phyloP scores from a whole-genome alignment of 2,113 vertebrate species.

The Phrynosoma platyrhinos region DNA sequence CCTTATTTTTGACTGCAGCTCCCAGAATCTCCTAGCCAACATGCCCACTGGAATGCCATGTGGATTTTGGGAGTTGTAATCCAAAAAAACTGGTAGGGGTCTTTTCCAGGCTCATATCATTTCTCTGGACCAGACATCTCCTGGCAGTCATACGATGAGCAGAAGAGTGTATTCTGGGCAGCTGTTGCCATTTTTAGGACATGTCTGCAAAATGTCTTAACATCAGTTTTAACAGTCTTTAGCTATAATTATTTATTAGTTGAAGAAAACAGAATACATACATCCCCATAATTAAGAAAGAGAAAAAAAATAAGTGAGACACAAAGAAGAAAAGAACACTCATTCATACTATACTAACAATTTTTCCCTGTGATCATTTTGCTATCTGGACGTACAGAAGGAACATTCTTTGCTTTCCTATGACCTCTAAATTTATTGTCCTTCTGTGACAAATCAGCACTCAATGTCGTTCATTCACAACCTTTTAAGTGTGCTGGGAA shows the following conservation, averaged over 20 bases:
- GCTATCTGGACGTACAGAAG: constrained; percentile 70
- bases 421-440: constrained; percentile 78
- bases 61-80: neutral
- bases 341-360: neutral
- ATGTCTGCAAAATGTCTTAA: constrained; percentile 58
- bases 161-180: neutral
- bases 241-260: constrained; percentile 70
- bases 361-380: constrained; percentile 75
- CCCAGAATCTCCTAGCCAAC: neutral
- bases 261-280: constrained; percentile 70
- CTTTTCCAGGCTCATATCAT: too few relatives aligned
- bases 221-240: constrained; percentile 70
- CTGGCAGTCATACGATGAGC: too few relatives aligned
- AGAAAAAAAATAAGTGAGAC: neutral
- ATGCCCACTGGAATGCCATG: neutral
- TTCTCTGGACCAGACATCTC: too few relatives aligned
- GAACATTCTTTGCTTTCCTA: constrained; percentile 76
- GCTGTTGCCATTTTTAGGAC: neutral
- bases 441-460: constrained; percentile 80
- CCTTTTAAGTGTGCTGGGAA: constrained; percentile 81
- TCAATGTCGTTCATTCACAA: constrained; percentile 82
- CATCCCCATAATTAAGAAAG: neutral
- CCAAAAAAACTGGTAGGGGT: neutral
- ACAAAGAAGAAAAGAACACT: neutral
- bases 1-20: neutral